A percentile compares a stretch with the other conserved stretches of the same genome.
Evolutionary conservation across 2,797 vertebrate species (phyloP).

Genomic region (Gymnothorax reevesii): DNA sequence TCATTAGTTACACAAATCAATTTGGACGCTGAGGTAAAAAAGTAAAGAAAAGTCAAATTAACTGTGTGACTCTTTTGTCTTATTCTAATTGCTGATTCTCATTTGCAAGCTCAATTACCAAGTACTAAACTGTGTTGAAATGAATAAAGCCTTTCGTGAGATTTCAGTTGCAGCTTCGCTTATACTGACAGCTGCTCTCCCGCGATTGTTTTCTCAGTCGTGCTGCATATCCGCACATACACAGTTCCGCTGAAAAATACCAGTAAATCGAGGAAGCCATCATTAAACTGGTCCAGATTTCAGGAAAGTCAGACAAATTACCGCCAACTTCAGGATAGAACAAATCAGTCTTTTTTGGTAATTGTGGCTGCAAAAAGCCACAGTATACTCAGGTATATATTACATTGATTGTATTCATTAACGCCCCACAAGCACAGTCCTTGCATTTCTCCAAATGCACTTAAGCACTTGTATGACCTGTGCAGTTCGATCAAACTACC

Average conservation of each 20-base stretch:
- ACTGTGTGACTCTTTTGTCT: constrained; percentile 6
- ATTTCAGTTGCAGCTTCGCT: background rate
- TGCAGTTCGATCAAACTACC: background rate
- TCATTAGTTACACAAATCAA: background rate
- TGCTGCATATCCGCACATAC: background rate
- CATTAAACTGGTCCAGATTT: background rate
- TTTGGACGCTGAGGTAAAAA: background rate
- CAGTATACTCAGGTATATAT: too few relatives aligned
- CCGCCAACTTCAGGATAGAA: background rate
- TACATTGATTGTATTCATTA: too few relatives aligned
- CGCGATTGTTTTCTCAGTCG: background rate
- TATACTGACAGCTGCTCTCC: background rate
- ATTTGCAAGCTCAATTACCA: constrained; percentile 1
- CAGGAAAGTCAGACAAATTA: background rate
- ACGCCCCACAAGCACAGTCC: background rate
- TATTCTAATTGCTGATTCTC: constrained; percentile 1
- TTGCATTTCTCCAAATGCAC: background rate
- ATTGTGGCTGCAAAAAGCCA: background rate
- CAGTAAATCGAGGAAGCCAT: background rate
- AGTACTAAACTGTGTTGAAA: background rate
- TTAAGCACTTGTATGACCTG: background rate
- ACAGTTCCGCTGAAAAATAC: background rate
- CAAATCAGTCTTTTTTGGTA: background rate
- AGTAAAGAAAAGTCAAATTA: background rate
- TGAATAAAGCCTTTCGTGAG: background rate